Percentiles rank a stretch among this genome's conserved stretches.
phyloP scores from a whole-genome alignment of 2,113 vertebrate species.

The Pachyramphus minor region DNA sequence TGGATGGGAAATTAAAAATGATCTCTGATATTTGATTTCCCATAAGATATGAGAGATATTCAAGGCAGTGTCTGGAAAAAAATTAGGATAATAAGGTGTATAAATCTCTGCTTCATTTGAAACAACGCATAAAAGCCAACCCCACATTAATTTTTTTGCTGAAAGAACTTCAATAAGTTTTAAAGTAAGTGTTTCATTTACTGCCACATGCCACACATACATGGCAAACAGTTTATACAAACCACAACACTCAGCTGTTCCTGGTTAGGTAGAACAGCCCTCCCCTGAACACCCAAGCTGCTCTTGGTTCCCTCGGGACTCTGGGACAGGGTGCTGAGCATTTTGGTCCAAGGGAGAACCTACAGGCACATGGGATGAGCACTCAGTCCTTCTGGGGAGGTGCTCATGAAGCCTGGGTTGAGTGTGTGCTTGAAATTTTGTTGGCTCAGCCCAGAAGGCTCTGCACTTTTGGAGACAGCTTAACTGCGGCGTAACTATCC shows the following conservation, averaged over 20 bases:
- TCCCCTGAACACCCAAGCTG: conserved; percentile 64
- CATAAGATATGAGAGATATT: conserved; percentile 46
- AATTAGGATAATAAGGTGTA: conserved; percentile 63
- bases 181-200: conserved; percentile 73
- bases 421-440: neutral
- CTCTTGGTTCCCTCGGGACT: neutral
- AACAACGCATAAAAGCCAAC: conserved; percentile 61
- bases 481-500: neutral
- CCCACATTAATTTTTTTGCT: conserved; percentile 55
- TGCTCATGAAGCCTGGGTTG: neutral
- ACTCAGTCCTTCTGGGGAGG: neutral
- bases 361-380: accelerated
- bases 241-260: conserved; percentile 69
- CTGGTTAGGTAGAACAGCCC: conserved; percentile 60
- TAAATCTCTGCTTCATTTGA: conserved; percentile 62
- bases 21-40: conserved; percentile 56
- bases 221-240: conserved; percentile 67
- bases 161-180: conserved; percentile 69
- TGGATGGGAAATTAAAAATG: conserved; percentile 59
- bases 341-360: neutral
- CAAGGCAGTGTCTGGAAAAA: conserved; percentile 45
- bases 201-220: conserved; percentile 70
- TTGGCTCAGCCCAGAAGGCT: neutral
- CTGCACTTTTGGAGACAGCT: neutral
- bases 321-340: neutral